Base-by-base conservation (phyloP, 2,888 invertebrate genomes). In the Mythimna albipuncta region DNA sequence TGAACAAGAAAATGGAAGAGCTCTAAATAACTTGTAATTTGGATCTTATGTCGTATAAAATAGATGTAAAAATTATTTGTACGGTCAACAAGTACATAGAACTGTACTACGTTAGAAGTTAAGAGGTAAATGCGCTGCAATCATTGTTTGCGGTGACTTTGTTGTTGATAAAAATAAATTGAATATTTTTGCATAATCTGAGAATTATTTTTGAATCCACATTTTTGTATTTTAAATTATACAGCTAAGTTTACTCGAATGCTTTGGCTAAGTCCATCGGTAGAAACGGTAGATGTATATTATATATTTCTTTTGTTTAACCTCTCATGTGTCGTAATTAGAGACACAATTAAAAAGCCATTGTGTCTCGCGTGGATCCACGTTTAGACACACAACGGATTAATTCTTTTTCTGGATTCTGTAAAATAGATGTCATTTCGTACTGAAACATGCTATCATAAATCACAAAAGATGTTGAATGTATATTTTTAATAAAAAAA, bases 111-210 rank as follows among this genome's bases (percentile, higher is more conserved):
- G 76, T 79, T 83, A 86, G 82, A 32, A 64, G 64, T 52, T 80
- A 85, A 77, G 82, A 64, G 38, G 47, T 69, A 61, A 72, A 72
- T 64, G 67, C 70, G 66, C 79, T 81, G 85, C 74, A 58, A 72
- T 47, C 57, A 61, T 75, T 64, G 47, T 61, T 65, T 83, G 85
- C 65, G 63, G 74, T 68, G 59, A 63, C 59, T 69, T 75, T 77
- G 74, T 83, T 83, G 65, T 79, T 72, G 52, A 69, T 73, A 74
- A 74, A 74, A 77, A 61, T 63, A 73, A 77, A 69, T 80, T 72
- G 57, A 77, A 85, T 85, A 84, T 84, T 85, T 85, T 84, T 85
- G 83, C 84, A 85, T 84, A 85, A 75, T 83, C 64, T 75, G 75
- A 72, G 64, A 76, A 66, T 76, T 75, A 77, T 76, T 82, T 83